phyloP scores from a whole-genome alignment of 2,888 invertebrate genomes.

The Callyntrura sp. region DNA sequence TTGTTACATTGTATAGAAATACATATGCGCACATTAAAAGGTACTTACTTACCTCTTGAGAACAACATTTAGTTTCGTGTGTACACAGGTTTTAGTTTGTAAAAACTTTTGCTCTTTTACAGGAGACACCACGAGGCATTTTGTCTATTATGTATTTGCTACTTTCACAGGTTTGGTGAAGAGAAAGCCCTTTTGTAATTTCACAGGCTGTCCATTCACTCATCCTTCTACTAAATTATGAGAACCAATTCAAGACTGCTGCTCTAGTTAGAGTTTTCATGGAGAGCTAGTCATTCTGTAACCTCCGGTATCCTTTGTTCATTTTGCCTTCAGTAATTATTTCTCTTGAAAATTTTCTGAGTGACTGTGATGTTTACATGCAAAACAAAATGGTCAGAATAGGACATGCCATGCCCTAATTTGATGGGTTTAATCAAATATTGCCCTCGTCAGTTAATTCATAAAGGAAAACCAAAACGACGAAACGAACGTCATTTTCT shows the following conservation, averaged over 20 bases:
- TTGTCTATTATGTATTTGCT: background rate
- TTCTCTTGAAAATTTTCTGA: background rate
- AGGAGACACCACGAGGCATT: constrained; percentile 25
- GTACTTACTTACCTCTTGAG: constrained; percentile 6
- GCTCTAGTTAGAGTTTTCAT: background rate
- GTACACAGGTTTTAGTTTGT: background rate
- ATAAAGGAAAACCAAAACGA: no score
- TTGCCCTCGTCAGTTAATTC: no score
- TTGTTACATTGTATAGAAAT: background rate
- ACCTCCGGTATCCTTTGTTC: constrained; percentile 15
- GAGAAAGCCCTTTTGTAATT: constrained; percentile 22
- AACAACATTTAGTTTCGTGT: background rate
- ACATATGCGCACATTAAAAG: background rate
- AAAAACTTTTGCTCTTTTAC: background rate
- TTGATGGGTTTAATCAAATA: no score
- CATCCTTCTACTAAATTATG: background rate
- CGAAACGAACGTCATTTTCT: no score
- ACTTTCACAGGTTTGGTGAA: background rate
- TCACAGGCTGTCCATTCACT: constrained; percentile 34
- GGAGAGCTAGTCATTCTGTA: background rate
- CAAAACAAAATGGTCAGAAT: no score
- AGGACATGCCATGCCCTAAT: no score
- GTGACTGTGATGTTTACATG: no score
- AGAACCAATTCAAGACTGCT: background rate
- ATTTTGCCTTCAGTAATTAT: no score